Percentiles rank a stretch among this genome's conserved stretches.
Evolutionary conservation across 2,888 invertebrate species (phyloP).

Genomic region (Heliothis peltigera): DNA sequence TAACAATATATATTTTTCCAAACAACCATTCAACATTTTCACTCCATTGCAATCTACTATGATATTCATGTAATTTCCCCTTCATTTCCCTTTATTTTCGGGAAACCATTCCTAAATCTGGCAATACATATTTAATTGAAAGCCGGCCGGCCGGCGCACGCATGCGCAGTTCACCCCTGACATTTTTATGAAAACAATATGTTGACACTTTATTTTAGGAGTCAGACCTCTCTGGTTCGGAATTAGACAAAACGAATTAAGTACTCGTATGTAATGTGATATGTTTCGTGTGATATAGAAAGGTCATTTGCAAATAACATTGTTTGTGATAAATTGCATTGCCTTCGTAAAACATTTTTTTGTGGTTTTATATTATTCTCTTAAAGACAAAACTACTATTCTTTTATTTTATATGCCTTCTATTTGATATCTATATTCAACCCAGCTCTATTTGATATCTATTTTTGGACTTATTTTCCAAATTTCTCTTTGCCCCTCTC

Average conservation of each 20-base stretch:
- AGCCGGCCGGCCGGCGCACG: constrained; percentile 60
- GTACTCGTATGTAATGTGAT: neutral
- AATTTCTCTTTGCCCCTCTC: too few species aligned
- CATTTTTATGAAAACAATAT: constrained; percentile 62
- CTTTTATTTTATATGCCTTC: too few species aligned
- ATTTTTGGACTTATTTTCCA: too few species aligned
- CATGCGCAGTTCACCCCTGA: constrained; percentile 54
- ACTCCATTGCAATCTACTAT: constrained; percentile 18
- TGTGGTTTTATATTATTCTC: too few species aligned
- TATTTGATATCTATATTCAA: too few species aligned
- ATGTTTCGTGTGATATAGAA: too few species aligned
- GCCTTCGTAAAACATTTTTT: too few species aligned
- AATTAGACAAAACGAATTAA: constrained; percentile 32
- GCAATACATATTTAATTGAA: constrained; percentile 57
- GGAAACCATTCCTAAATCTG: constrained; percentile 37
- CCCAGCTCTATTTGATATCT: too few species aligned
- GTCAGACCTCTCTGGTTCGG: constrained; percentile 41
- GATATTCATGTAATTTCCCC: constrained; percentile 23
- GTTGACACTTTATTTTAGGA: constrained; percentile 62
- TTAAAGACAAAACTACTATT: too few species aligned
- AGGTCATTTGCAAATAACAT: too few species aligned
- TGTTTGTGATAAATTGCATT: neutral
- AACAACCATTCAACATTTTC: constrained; percentile 5
- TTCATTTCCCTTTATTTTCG: constrained; percentile 28
- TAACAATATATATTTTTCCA: too few species aligned